Evolutionary conservation across 1,140 invertebrate genomes (phyloP), one percentile per base, ranked within the genome.

Genomic region (Copidosoma floridanum): DNA sequence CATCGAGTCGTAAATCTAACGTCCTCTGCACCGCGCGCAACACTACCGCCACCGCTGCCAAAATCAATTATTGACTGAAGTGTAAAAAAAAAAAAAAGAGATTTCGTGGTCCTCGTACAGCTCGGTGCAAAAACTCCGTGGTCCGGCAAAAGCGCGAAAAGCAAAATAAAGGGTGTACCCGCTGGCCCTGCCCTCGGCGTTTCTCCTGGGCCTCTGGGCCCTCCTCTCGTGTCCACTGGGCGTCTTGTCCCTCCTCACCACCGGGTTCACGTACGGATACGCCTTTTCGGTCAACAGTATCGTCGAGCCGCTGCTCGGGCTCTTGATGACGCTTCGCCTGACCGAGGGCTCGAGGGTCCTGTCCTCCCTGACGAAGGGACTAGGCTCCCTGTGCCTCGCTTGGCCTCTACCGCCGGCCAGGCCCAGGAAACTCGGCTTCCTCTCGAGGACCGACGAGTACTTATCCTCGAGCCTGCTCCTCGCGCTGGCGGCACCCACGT

Each of bases 381-480:
- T 77, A 24, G 68, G 53, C 6, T 73, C 74, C 1, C 69, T 59
- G 3, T 26, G 37, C 20, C 46, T 10, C 3, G 40, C 38, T 24
- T 54, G 35, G 14, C 23, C 2, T 10, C 52, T 10, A 32, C 41
- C 0, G 53, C 53, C 32, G 55, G 43, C 26, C 44, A 61, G 14
- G 10, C 52, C 10, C 37, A 57, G 29, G 16, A 52, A 52, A 40
- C 50, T 57, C 27, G 53, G 84, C 52, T 89, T 85, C 61, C 83
- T 83, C 63, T 90, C 89, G 60, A 90, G 77, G 18, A 89, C 82
- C 10, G 86, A 82, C 10, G 85, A 85, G 74, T 90, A 90, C 74
- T 90, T 90, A 66, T 90, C 87, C 73, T 90, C 88, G 57, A 89
- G 72, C 2, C 88, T 83, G 58, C 76, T 86, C n/a, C 88, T 79